Percentiles rank a stretch among this genome's conserved stretches.
Conservation (phyloP, 2,113 vertebrate species). For the Taurulus bubalis region DNA sequence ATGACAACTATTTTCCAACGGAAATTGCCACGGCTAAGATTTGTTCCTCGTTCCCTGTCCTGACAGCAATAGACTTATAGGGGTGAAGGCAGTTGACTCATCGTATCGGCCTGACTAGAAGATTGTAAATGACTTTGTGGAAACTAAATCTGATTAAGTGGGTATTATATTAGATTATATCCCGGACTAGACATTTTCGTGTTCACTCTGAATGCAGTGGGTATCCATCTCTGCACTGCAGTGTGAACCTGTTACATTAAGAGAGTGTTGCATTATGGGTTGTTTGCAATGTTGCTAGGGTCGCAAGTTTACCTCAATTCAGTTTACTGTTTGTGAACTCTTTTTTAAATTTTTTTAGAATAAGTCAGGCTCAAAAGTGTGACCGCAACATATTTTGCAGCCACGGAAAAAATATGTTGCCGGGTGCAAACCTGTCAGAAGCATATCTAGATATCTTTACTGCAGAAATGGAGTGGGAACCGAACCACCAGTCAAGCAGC, state of each 20-base stretch:
- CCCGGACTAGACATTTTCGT: background rate
- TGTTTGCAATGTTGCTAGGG: background rate
- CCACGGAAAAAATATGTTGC: background rate
- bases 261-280: background rate
- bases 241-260: background rate
- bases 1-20: background rate
- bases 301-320: background rate
- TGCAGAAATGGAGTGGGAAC: background rate
- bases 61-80: background rate
- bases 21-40: background rate
- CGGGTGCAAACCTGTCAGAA: conserved; percentile 4
- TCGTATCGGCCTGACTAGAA: background rate
- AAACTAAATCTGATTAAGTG: background rate
- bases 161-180: background rate
- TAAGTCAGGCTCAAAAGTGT: background rate
- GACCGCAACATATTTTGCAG: background rate
- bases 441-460: background rate
- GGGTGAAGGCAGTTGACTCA: background rate
- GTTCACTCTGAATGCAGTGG: background rate
- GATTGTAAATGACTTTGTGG: background rate
- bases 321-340: background rate
- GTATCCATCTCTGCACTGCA: background rate
- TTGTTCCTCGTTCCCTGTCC: background rate
- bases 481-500: background rate
- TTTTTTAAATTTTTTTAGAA: background rate